phyloP scores from a whole-genome alignment of 2,888 invertebrate species.

The Ophioninae sp. region DNA sequence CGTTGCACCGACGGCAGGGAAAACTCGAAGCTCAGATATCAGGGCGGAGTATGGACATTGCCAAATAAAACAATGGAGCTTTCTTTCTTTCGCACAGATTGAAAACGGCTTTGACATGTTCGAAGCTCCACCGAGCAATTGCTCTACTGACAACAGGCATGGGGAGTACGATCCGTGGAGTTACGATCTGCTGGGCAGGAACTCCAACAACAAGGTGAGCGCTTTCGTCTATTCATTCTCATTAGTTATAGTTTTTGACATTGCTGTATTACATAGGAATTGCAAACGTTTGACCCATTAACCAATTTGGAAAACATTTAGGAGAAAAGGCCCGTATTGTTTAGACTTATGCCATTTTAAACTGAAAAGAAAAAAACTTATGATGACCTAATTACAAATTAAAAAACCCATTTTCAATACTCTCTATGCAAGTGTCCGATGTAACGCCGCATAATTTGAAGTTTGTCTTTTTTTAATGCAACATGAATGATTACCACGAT shows the following conservation, averaged over 20 bases:
- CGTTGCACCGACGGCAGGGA: not conserved
- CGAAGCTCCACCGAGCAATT: slow-evolving; percentile 74
- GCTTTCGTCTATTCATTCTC: not conserved
- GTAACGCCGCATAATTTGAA: no score
- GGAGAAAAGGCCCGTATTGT: not conserved
- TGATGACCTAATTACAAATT: no score
- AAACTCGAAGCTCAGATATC: not conserved
- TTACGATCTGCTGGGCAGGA: slow-evolving; percentile 73
- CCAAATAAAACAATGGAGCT: not conserved
- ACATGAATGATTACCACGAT: no score
- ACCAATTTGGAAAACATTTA: not conserved
- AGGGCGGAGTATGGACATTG: not conserved
- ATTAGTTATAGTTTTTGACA: no score
- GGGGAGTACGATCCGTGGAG: slow-evolving; percentile 77
- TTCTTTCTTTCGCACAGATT: slow-evolving; percentile 61
- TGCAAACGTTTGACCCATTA: not conserved
- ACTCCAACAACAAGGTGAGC: slow-evolving; percentile 70
- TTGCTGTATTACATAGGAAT: not conserved
- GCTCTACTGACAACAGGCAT: slow-evolving; percentile 71
- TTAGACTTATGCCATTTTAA: not conserved
- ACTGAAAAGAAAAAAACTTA: not conserved
- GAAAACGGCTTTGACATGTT: slow-evolving; percentile 76
- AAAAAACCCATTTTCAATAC: no score
- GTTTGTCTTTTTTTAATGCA: no score
- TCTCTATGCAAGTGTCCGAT: no score